These are phyloP conservation scores for Pipistrellus pygmaeus DNA, from an alignment of 2,797 vertebrate genomes.

Conservation along the genomic window DNA sequence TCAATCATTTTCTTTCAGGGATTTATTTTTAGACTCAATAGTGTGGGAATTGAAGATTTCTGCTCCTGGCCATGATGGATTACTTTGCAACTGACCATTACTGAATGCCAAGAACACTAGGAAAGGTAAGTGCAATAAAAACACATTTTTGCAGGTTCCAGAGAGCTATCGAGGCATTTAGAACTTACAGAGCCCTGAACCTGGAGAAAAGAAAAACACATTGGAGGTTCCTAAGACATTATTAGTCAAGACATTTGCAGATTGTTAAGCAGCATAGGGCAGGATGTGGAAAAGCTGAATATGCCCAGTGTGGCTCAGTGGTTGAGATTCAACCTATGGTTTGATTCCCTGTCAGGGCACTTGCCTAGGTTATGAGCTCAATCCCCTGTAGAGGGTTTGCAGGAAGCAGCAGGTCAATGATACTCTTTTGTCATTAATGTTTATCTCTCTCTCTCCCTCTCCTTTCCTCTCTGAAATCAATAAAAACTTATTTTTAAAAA, in stretches of 20 bases:
- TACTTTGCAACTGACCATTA: constrained; percentile 42
- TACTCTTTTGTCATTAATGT: too few relatives aligned
- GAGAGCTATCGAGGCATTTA: neutral
- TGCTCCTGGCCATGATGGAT: constrained; percentile 25
- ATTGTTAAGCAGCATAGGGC: constrained; percentile 17
- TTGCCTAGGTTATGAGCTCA: too few relatives aligned
- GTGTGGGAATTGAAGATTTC: neutral
- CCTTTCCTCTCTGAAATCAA: too few relatives aligned
- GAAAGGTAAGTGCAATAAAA: constrained; percentile 32
- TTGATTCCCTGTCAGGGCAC: too few relatives aligned
- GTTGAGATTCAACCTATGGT: too few relatives aligned
- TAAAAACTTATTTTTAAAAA: too few relatives aligned
- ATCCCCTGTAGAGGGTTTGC: too few relatives aligned
- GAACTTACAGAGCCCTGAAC: neutral
- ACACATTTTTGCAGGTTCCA: neutral
- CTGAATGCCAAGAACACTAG: neutral
- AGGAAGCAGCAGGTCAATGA: too few relatives aligned
- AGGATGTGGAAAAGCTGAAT: neutral
- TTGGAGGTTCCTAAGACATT: neutral
- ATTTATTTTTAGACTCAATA: constrained; percentile 42
- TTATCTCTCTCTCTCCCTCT: too few relatives aligned
- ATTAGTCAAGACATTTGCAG: constrained; percentile 37
- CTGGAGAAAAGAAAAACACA: neutral
- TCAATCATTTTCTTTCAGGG: constrained; percentile 41
- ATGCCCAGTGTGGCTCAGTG: too few relatives aligned